Conservation (phyloP, 2,888 invertebrate species). For the Drymonia ruficornis region DNA sequence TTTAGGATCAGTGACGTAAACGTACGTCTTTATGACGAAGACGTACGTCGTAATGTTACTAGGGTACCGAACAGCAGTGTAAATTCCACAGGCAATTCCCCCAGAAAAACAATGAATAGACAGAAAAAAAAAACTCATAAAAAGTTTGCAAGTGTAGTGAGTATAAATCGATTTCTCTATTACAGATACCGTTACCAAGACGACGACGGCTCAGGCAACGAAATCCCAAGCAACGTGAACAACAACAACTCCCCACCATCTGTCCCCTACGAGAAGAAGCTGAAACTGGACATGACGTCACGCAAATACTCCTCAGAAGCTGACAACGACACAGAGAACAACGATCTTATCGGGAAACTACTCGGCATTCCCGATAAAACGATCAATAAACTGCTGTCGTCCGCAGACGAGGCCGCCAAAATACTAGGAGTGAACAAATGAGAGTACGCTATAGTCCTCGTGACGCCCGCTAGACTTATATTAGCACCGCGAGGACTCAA, state of each 20-base stretch:
- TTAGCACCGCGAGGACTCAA: constrained; percentile 79
- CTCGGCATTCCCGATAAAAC: constrained; percentile 94
- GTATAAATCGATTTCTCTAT: constrained; percentile 5
- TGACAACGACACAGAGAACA: constrained; percentile 83
- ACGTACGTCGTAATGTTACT: no score
- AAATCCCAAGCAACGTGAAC: constrained; percentile 79
- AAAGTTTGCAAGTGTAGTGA: no score
- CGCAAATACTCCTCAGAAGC: constrained; percentile 79
- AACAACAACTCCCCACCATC: constrained; percentile 84
- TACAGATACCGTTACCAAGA: constrained; percentile 74
- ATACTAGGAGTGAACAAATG: constrained; percentile 92
- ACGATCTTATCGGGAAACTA: constrained; percentile 94
- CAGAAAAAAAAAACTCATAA: no score
- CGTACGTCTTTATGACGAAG: no score
- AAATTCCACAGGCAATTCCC: no score
- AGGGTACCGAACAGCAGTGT: no score
- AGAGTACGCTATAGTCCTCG: constrained; percentile 83
- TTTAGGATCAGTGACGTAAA: no score
- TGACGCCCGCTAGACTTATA: constrained; percentile 76
- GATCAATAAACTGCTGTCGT: constrained; percentile 92
- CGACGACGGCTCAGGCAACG: constrained; percentile 75
- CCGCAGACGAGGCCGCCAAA: constrained; percentile 94
- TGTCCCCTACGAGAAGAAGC: constrained; percentile 82
- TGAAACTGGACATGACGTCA: constrained; percentile 76
- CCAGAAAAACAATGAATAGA: no score